Conservation (phyloP, 2,797 vertebrate genomes). For the Myoxocephalus aenaeus region DNA sequence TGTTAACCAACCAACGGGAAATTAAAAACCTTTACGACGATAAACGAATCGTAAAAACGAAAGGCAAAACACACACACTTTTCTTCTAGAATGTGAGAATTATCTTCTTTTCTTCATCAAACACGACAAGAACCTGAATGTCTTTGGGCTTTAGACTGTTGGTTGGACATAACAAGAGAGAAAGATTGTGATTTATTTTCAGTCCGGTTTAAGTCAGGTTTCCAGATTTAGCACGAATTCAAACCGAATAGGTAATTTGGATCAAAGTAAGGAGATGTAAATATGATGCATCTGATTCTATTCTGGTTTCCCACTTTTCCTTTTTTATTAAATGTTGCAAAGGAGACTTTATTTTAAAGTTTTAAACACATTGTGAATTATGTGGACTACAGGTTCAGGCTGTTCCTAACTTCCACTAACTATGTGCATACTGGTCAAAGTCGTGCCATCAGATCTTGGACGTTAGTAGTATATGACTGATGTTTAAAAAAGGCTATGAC, state of each 20-base stretch:
- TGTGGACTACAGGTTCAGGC: neutral
- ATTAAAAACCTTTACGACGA: neutral
- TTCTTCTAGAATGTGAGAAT: neutral
- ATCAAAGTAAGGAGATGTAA: neutral
- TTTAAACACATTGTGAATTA: neutral
- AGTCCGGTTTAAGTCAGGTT: neutral
- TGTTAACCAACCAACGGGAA: neutral
- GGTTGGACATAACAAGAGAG: neutral
- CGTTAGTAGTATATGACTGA: neutral
- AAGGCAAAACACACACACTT: too few species aligned
- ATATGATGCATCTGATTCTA: neutral
- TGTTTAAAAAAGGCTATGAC: slow-evolving; percentile 21
- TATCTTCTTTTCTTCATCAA: neutral
- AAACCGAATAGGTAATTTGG: neutral
- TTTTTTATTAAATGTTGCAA: neutral
- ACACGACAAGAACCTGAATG: neutral
- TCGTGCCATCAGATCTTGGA: neutral
- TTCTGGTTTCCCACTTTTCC: too few species aligned
- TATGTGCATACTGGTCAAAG: neutral
- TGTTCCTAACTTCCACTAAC: neutral
- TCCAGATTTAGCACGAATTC: neutral
- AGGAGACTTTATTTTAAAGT: neutral
- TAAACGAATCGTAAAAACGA: too few species aligned
- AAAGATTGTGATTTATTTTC: neutral
- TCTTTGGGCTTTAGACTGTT: neutral